phyloP scores from a whole-genome alignment of 2,888 invertebrate species.

The Andrena camellia region DNA sequence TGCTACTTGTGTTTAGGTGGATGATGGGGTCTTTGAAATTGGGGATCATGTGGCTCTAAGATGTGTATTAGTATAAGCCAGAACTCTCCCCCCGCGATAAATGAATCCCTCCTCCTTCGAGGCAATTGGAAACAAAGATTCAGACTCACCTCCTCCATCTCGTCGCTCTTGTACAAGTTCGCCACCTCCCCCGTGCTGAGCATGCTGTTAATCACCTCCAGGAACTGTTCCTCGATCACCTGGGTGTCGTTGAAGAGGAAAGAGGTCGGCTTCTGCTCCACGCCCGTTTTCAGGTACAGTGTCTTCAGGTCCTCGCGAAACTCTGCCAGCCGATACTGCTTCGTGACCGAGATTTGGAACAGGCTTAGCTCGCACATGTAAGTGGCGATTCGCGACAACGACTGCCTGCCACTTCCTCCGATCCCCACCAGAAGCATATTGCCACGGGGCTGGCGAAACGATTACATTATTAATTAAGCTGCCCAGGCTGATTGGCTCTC shows the following conservation, averaged over 20 bases:
- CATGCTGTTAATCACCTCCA: slow-evolving; percentile 95
- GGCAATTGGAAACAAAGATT: neutral
- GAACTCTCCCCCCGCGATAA: too few relatives aligned
- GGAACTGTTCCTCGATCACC: slow-evolving; percentile 93
- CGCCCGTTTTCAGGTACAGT: slow-evolving; percentile 90
- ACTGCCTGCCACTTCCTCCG: slow-evolving; percentile 94
- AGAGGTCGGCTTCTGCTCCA: slow-evolving; percentile 90
- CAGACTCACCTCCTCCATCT: slow-evolving; percentile 92
- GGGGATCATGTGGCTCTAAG: too few relatives aligned
- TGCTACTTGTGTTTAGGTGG: too few relatives aligned
- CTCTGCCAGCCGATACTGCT: slow-evolving; percentile 91
- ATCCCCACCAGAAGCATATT: slow-evolving; percentile 94
- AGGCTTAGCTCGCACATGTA: slow-evolving; percentile 92
- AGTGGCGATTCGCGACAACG: slow-evolving; percentile 91
- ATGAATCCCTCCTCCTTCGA: too few relatives aligned
- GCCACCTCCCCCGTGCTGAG: slow-evolving; percentile 95
- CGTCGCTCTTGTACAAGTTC: slow-evolving; percentile 94
- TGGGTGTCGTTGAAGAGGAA: slow-evolving; percentile 96
- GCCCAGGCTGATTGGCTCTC: neutral
- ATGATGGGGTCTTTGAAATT: too few relatives aligned
- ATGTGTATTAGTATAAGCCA: too few relatives aligned
- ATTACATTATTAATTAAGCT: neutral
- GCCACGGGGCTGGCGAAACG: slow-evolving; percentile 88
- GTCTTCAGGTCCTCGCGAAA: slow-evolving; percentile 93
- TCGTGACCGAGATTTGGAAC: slow-evolving; percentile 93